phyloP scores from a whole-genome alignment of 2,888 invertebrate genomes.

The Elysia crispata region DNA sequence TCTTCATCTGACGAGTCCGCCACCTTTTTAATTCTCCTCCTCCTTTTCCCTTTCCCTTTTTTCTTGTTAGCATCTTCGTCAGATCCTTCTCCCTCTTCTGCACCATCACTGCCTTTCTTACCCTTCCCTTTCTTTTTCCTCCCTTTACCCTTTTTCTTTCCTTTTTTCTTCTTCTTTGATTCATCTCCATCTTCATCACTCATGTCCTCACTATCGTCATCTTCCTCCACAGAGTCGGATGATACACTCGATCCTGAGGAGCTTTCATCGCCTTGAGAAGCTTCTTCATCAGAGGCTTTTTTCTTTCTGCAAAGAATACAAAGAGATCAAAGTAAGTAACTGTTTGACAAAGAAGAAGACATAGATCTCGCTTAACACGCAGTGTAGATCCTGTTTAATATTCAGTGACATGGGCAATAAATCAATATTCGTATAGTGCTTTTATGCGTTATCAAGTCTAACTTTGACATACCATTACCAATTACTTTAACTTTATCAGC shows the following conservation, averaged over 20 bases:
- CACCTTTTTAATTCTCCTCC: slow-evolving; percentile 59
- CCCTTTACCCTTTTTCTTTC: slow-evolving; percentile 49
- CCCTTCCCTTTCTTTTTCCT: slow-evolving; percentile 59
- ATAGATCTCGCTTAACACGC: no score
- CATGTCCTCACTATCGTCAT: slow-evolving; percentile 42
- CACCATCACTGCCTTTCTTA: slow-evolving; percentile 52
- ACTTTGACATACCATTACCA: no score
- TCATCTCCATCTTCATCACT: slow-evolving; percentile 53
- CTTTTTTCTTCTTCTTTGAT: slow-evolving; percentile 40
- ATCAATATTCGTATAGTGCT: no score
- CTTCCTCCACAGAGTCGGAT: slow-evolving; percentile 41
- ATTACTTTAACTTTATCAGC: no score
- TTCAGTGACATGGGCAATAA: no score
- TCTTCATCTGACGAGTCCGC: slow-evolving; percentile 59
- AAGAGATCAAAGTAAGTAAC: neutral
- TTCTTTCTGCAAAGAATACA: slow-evolving; percentile 39
- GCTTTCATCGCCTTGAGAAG: slow-evolving; percentile 16
- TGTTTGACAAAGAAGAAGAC: no score
- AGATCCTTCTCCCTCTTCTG: slow-evolving; percentile 48
- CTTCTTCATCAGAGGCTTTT: slow-evolving; percentile 47
- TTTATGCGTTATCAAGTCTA: no score
- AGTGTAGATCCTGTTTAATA: no score
- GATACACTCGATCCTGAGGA: slow-evolving; percentile 43
- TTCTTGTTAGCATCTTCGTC: neutral
- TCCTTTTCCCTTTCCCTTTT: slow-evolving; percentile 58